Evolutionary conservation across 1,140 invertebrate species (phyloP).

Genomic region (Drosophila repleta): DNA sequence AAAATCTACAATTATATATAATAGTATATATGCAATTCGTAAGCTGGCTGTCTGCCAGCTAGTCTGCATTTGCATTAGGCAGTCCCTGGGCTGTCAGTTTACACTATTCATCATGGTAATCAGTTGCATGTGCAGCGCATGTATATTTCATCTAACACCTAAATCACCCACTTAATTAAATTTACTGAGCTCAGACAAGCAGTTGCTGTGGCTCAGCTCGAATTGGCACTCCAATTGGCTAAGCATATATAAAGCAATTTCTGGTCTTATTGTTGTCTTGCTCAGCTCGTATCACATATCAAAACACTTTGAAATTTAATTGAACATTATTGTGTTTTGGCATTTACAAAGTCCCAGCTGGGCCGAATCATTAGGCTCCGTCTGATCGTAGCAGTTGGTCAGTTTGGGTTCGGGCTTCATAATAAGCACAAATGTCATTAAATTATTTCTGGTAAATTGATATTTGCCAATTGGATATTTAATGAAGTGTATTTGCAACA

Average conservation of each 20-base stretch:
- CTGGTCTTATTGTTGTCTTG: neutral
- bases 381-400: neutral
- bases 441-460: constrained; percentile 46
- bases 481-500: constrained; percentile 45
- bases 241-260: neutral
- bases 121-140: constrained; percentile 1
- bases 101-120: constrained; percentile 34
- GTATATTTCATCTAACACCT: constrained; percentile 15
- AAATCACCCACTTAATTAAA: constrained; percentile 31
- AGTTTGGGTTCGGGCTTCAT: neutral
- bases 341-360: constrained; percentile 1
- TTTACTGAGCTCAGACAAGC: neutral
- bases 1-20: no score
- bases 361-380: constrained; percentile 24
- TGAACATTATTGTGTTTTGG: constrained; percentile 47
- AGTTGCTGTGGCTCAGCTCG: neutral
- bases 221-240: constrained; percentile 9
- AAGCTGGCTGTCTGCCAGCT: neutral
- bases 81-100: neutral
- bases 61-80: neutral
- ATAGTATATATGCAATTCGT: neutral
- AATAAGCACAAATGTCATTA: constrained; percentile 42
- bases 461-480: constrained; percentile 41
- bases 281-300: constrained; percentile 32
- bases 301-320: constrained; percentile 39